Conservation (phyloP, 2,888 invertebrate species). For the Drosophila heteroneura region DNA sequence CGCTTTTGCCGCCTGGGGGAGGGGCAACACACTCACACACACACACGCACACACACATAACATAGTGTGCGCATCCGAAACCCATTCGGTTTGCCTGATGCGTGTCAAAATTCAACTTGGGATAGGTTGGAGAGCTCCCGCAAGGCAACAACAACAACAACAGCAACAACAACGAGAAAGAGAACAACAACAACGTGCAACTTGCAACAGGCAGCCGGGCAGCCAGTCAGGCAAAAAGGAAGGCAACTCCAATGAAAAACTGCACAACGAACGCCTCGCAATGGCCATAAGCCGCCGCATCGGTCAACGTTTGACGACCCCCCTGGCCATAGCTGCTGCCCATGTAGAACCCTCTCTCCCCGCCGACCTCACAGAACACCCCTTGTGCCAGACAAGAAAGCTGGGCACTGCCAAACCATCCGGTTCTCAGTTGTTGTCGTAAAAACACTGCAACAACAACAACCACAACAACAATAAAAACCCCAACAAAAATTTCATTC, state of each 20-base stretch:
- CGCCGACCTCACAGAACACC: neutral
- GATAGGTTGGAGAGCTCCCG: conserved; percentile 83
- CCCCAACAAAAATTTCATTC: conserved; percentile 75
- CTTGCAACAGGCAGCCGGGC: conserved; percentile 25
- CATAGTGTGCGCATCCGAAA: conserved; percentile 35
- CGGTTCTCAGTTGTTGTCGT: conserved; percentile 67
- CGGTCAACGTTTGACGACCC: conserved; percentile 68
- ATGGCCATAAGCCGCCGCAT: conserved; percentile 64
- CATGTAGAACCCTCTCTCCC: conserved; percentile 2
- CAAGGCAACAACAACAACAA: conserved; percentile 62
- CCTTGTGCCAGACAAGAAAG: conserved; percentile 9
- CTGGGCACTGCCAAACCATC: conserved; percentile 62
- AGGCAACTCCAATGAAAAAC: conserved; percentile 28
- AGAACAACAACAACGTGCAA: conserved; percentile 34
- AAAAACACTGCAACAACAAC: conserved; percentile 46
- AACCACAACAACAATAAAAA: conserved; percentile 40
- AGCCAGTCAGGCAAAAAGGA: conserved; percentile 32
- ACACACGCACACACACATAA: conserved; percentile 2
- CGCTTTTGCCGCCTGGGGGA: conserved; percentile 45
- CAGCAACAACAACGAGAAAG: conserved; percentile 14
- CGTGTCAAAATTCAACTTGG: conserved; percentile 84
- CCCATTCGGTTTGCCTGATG: conserved; percentile 66
- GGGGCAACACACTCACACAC: conserved; percentile 12
- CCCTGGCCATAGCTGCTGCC: conserved; percentile 33
- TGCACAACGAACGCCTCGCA: conserved; percentile 65